These are phyloP conservation scores for Nineta flava DNA, from an alignment of 2,888 invertebrate genomes.

Conservation along the genomic window DNA sequence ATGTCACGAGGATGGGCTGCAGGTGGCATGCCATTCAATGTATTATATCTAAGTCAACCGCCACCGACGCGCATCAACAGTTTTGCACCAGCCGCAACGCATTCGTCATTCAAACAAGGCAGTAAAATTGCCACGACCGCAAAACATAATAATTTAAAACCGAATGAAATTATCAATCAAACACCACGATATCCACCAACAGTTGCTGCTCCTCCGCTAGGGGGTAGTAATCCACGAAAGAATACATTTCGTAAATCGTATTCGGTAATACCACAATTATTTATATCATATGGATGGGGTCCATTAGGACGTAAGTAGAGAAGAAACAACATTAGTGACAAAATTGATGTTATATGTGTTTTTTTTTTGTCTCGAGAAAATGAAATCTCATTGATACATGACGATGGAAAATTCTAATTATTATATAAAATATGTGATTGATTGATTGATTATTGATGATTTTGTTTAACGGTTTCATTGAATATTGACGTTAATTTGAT, in stretches of 20 bases:
- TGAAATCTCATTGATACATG: too few species aligned
- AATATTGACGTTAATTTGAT: too few species aligned
- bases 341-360: too few species aligned
- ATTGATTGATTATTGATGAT: too few species aligned
- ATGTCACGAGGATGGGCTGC: constrained; percentile 34
- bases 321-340: too few species aligned
- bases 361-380: too few species aligned
- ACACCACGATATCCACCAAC: constrained; percentile 3
- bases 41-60: constrained; percentile 30
- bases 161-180: constrained; percentile 4
- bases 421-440: too few species aligned
- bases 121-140: not conserved
- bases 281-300: constrained; percentile 36
- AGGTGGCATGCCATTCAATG: constrained; percentile 34
- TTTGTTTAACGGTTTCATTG: too few species aligned
- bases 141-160: constrained; percentile 9
- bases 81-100: not conserved
- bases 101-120: not conserved
- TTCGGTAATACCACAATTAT: constrained; percentile 32
- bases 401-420: too few species aligned
- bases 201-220: constrained; percentile 8
- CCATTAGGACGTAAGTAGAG: constrained; percentile 27
- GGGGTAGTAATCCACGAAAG: constrained; percentile 10
- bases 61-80: not conserved
- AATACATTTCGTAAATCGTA: constrained; percentile 18